Conservation (phyloP, 2,888 invertebrate genomes). For the Drosophila phalerata region DNA sequence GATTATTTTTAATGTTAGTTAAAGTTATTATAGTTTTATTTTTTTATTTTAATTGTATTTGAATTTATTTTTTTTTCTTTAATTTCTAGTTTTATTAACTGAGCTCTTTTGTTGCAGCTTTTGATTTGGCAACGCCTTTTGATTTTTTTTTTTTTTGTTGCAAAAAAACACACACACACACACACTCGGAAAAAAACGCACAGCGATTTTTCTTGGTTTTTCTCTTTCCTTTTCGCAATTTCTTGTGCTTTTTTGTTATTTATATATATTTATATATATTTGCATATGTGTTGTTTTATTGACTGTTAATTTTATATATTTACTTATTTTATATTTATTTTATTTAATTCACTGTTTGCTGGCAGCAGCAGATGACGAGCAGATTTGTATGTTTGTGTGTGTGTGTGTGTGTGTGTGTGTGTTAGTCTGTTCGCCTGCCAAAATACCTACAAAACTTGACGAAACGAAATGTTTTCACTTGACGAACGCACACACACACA, state of each 20-base stretch:
- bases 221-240: conserved; percentile 34
- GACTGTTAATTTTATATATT: conserved; percentile 5
- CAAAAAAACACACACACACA: conserved; percentile 6
- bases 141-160: conserved; percentile 24
- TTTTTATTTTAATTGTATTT: not conserved
- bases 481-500: conserved; percentile 53
- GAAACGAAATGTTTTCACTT: conserved; percentile 78
- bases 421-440: conserved; percentile 47
- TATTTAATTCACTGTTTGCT: conserved; percentile 41
- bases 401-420: conserved; percentile 31
- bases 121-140: conserved; percentile 74
- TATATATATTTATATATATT: not conserved
- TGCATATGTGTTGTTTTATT: conserved; percentile 8
- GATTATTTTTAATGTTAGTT: not conserved
- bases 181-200: conserved; percentile 22
- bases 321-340: conserved; percentile 25
- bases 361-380: conserved; percentile 56
- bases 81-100: conserved; percentile 11
- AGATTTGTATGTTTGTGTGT: conserved; percentile 61
- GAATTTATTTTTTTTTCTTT: not conserved
- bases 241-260: conserved; percentile 42
- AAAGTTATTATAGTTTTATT: not conserved
- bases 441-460: conserved; percentile 80
- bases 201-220: conserved; percentile 22
- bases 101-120: conserved; percentile 8